These are phyloP conservation scores for Hyaena hyaena DNA, from an alignment of 2,113 vertebrate species.

Conservation along the genomic window DNA sequence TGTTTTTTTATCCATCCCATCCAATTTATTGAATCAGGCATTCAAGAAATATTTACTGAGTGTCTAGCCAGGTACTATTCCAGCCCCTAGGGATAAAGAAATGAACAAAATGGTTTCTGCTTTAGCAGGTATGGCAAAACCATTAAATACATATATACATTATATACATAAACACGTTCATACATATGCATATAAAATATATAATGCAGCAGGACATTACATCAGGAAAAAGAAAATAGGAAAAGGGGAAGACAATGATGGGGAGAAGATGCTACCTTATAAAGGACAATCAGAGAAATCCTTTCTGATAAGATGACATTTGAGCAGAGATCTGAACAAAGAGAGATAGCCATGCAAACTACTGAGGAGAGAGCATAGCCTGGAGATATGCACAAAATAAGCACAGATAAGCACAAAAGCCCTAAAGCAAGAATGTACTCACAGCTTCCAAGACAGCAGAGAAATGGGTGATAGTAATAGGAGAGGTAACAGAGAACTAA, in stretches of 20 bases:
- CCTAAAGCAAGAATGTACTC: neutral
- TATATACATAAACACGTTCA: neutral
- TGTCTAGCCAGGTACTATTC: neutral
- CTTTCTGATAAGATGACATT: neutral
- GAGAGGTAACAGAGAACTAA: neutral
- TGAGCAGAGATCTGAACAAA: neutral
- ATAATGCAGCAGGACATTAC: neutral
- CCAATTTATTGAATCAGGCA: neutral
- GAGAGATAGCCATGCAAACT: neutral
- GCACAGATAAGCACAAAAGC: neutral
- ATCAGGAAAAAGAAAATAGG: conserved; percentile 32
- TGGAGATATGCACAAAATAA: neutral
- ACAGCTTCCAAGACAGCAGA: neutral
- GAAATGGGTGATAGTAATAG: neutral
- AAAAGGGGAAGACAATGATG: neutral
- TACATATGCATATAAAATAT: neutral
- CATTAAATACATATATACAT: neutral
- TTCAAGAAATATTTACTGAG: conserved; percentile 7
- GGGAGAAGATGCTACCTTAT: neutral
- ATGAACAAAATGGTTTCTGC: conserved; percentile 12
- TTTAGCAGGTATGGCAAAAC: conserved; percentile 9
- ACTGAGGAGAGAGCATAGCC: neutral
- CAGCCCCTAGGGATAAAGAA: neutral
- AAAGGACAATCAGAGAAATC: neutral
- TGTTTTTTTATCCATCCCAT: neutral